phyloP scores from a whole-genome alignment of 64 coral and sea anemone genomes.

The Platygyra sinensis region DNA sequence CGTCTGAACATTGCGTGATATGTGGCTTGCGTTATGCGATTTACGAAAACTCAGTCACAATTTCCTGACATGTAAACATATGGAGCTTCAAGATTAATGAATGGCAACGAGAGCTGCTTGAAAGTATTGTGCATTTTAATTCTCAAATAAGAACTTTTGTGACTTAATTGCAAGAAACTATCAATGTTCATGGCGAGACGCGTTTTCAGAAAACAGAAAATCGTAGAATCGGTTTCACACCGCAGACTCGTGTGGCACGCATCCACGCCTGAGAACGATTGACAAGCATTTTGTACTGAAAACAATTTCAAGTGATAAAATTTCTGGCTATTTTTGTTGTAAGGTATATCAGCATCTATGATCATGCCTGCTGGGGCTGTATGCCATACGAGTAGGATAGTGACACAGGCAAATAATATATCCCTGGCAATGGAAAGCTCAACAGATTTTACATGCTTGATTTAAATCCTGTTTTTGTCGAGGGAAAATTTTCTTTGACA shows the following conservation, averaged over 20 bases:
- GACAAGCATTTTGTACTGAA: background rate
- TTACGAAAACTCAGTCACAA: background rate
- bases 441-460: background rate
- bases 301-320: background rate
- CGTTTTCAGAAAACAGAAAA: conserved; percentile 12
- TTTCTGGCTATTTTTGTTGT: background rate
- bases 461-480: background rate
- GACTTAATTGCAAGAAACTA: background rate
- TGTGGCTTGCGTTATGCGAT: background rate
- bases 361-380: background rate
- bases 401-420: background rate
- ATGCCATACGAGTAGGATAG: background rate
- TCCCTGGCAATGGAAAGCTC: background rate
- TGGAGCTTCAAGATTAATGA: background rate
- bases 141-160: background rate
- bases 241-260: background rate
- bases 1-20: background rate
- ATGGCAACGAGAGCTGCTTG: background rate
- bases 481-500: background rate
- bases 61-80: background rate
- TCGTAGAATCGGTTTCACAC: background rate
- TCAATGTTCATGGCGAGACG: background rate
- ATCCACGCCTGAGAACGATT: background rate
- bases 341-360: background rate
- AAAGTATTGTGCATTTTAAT: background rate